Percentiles rank a stretch among this genome's conserved stretches.
These are phyloP conservation scores for Pristionchus pacificus DNA, from an alignment of 1,140 invertebrate species.

Conservation along the genomic window DNA sequence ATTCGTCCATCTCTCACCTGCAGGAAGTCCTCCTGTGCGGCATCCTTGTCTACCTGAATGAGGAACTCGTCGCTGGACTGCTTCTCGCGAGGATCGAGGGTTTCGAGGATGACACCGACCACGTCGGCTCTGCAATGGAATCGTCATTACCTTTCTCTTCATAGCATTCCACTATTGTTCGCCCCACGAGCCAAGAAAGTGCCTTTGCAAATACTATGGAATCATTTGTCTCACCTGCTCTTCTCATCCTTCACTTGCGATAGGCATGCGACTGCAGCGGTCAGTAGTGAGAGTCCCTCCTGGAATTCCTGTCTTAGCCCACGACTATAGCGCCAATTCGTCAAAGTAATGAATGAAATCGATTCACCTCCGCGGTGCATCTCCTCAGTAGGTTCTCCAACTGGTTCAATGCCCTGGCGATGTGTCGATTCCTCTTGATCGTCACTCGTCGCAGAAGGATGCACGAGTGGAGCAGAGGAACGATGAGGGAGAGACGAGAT, in stretches of 20 bases:
- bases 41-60: slow-evolving; percentile 91
- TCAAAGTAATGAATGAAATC: too few relatives aligned
- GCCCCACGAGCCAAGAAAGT: too few relatives aligned
- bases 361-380: not conserved
- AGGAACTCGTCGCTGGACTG: slow-evolving; percentile 94
- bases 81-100: slow-evolving; percentile 65
- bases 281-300: not conserved
- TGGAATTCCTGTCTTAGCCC: not conserved
- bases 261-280: not conserved
- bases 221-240: not conserved
- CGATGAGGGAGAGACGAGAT: not conserved
- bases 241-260: not conserved
- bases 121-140: not conserved
- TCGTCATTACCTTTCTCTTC: too few relatives aligned
- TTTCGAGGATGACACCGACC: slow-evolving; percentile 24
- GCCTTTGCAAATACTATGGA: not conserved
- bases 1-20: too few relatives aligned
- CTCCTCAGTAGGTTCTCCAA: not conserved
- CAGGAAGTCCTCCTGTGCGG: slow-evolving; percentile 95
- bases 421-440: not conserved
- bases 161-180: too few relatives aligned
- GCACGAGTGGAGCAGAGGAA: not conserved
- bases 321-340: too few relatives aligned
- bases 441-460: not conserved
- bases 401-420: not conserved